A percentile compares a stretch with the other conserved stretches of the same genome.
These are phyloP conservation scores for Sycobia sp. DNA, from an alignment of 1,140 invertebrate genomes.

Conservation along the genomic window DNA sequence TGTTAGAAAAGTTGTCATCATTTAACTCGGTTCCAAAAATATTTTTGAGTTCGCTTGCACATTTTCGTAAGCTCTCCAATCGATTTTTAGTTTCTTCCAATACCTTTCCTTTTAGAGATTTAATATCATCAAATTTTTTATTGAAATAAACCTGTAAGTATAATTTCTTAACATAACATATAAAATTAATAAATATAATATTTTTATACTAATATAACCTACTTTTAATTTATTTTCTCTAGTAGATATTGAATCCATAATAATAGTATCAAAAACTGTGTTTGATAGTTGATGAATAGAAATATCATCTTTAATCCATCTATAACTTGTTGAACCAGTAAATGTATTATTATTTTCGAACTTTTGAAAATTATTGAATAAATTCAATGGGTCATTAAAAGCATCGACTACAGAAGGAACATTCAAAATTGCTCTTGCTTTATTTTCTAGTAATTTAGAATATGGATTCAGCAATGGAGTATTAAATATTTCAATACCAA, in stretches of 20 bases:
- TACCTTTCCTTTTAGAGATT: slow-evolving; percentile 40
- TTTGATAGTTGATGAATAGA: slow-evolving; percentile 31
- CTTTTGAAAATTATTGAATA: neutral
- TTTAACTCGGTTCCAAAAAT: slow-evolving; percentile 37
- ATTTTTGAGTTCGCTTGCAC: slow-evolving; percentile 42
- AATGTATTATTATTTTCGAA: slow-evolving; percentile 28
- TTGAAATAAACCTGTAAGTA: slow-evolving; percentile 57
- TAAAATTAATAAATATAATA: neutral
- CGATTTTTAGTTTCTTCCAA: slow-evolving; percentile 38
- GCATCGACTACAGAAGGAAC: neutral
- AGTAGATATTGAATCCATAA: neutral
- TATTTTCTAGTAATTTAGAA: neutral
- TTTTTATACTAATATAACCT: slow-evolving; percentile 12
- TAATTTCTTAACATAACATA: too few relatives aligned
- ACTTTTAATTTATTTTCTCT: slow-evolving; percentile 42
- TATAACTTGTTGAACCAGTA: slow-evolving; percentile 49
- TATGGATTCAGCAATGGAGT: slow-evolving; percentile 43
- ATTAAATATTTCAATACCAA: slow-evolving; percentile 64
- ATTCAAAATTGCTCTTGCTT: too few relatives aligned
- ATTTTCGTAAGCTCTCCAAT: slow-evolving; percentile 41
- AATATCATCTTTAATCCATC: slow-evolving; percentile 51
- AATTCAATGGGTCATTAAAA: neutral
- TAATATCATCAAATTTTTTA: slow-evolving; percentile 57
- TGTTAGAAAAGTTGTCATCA: slow-evolving; percentile 30
- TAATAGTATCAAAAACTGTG: neutral